A percentile compares a stretch with the other conserved stretches of the same genome.
These are phyloP conservation scores for Xenentodon cancila DNA, from an alignment of 2,797 vertebrate species.

Conservation along the genomic window DNA sequence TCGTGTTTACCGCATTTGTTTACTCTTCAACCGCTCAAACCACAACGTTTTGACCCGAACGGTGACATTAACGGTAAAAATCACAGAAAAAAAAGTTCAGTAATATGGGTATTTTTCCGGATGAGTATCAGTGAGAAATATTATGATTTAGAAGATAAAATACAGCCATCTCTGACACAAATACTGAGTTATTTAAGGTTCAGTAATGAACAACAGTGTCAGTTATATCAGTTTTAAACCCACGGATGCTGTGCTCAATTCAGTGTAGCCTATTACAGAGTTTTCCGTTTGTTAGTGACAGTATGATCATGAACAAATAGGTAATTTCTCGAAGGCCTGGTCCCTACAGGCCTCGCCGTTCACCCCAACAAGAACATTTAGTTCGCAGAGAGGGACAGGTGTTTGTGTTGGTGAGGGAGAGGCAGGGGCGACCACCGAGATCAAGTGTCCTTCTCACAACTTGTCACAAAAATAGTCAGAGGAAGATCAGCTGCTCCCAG, in stretches of 20 bases:
- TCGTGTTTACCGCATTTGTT: slow-evolving; percentile 30
- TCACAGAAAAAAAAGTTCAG: not conserved
- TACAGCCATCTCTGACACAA: too few relatives aligned
- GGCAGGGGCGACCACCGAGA: slow-evolving; percentile 44
- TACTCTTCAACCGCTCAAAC: slow-evolving; percentile 15
- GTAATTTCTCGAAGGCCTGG: slow-evolving; percentile 30
- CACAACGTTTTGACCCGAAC: not conserved
- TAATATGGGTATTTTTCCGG: not conserved
- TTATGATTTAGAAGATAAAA: not conserved
- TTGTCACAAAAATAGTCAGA: slow-evolving; percentile 76
- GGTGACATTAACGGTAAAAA: not conserved
- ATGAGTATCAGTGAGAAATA: too few relatives aligned
- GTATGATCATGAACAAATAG: slow-evolving; percentile 20
- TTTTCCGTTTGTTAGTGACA: slow-evolving; percentile 13
- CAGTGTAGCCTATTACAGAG: not conserved
- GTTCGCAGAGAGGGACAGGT: slow-evolving; percentile 73
- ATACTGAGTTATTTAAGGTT: too few relatives aligned
- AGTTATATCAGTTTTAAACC: not conserved
- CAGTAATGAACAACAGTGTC: too few relatives aligned
- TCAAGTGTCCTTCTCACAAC: slow-evolving; percentile 72
- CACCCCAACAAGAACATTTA: slow-evolving; percentile 43
- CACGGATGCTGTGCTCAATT: not conserved
- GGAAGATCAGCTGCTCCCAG: slow-evolving; percentile 42
- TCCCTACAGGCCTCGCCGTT: slow-evolving; percentile 39
- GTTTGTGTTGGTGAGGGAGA: slow-evolving; percentile 54